phyloP scores from a whole-genome alignment of 2,888 invertebrate genomes.

The Amblyteles armatorius region DNA sequence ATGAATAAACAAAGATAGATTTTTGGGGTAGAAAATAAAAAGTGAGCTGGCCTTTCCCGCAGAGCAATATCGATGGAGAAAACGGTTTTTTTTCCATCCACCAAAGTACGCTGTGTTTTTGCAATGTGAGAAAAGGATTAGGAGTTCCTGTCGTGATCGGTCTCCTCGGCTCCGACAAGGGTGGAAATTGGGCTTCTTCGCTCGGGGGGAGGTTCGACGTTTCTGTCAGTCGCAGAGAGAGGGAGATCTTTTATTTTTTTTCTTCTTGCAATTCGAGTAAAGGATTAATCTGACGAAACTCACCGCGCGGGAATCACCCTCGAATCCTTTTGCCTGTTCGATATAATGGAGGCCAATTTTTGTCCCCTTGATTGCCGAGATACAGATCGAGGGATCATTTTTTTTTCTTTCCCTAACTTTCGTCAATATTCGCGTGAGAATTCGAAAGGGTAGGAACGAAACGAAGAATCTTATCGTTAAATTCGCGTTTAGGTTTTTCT shows the following conservation, averaged over 20 bases:
- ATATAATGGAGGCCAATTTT: conserved; percentile 61
- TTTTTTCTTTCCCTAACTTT: conserved; percentile 16
- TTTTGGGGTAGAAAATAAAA: conserved; percentile 52
- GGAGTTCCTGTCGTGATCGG: conserved; percentile 44
- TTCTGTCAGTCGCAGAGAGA: conserved; percentile 63
- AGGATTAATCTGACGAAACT: conserved; percentile 77
- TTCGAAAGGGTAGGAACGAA: background rate
- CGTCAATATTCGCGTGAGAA: conserved; percentile 22
- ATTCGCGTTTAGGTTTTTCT: background rate
- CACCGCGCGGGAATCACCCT: conserved; percentile 51
- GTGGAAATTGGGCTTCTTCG: conserved; percentile 70
- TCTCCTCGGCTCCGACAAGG: conserved; percentile 50
- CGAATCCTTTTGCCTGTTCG: conserved; percentile 42
- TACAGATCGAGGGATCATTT: conserved; percentile 25
- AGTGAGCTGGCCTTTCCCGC: conserved; percentile 29
- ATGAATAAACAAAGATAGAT: conserved; percentile 68
- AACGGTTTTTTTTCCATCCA: conserved; percentile 44
- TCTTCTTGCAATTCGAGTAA: conserved; percentile 79
- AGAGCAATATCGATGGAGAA: conserved; percentile 33
- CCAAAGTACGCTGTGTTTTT: conserved; percentile 42
- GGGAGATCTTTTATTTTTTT: conserved; percentile 69
- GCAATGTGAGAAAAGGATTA: conserved; percentile 74
- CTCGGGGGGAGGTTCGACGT: conserved; percentile 34
- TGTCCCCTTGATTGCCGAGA: conserved; percentile 43
- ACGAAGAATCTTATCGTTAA: background rate